A percentile compares a stretch with the other conserved stretches of the same genome.
Evolutionary conservation across 2,113 vertebrate species (phyloP).

Genomic region (Pituophis catenifer): DNA sequence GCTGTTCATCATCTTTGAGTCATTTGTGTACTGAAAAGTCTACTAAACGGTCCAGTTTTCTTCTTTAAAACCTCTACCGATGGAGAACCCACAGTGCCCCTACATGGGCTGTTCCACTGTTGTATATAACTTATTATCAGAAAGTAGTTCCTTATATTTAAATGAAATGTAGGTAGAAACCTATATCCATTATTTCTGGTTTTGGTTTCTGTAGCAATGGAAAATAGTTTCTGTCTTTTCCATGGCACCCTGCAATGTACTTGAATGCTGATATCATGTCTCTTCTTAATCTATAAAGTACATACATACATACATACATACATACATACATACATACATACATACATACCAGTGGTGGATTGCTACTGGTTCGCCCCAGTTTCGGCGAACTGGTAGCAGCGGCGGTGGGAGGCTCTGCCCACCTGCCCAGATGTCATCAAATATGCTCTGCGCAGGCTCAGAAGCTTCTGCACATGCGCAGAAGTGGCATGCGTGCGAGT

Average conservation of each 20-base stretch:
- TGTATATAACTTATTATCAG: not conserved
- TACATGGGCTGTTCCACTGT: not conserved
- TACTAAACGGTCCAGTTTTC: not conserved
- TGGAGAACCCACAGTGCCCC: not conserved
- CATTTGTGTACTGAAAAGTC: not conserved
- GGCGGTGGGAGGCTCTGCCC: too few relatives aligned
- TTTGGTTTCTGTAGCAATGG: not conserved
- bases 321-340: too few relatives aligned
- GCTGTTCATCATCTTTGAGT: not conserved
- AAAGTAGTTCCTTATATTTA: not conserved
- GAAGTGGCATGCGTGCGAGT: too few relatives aligned
- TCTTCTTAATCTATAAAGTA: not conserved
- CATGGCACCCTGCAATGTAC: not conserved
- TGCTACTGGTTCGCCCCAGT: too few relatives aligned
- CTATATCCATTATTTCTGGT: not conserved
- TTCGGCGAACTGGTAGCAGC: too few relatives aligned
- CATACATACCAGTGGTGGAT: too few relatives aligned
- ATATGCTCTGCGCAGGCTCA: too few relatives aligned
- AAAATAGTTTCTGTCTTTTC: not conserved
- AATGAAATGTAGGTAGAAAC: not conserved
- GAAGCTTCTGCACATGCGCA: too few relatives aligned
- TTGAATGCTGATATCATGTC: not conserved
- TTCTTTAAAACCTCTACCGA: not conserved
- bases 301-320: too few relatives aligned
- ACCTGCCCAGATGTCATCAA: too few relatives aligned